Evolutionary conservation across 2,888 invertebrate genomes (phyloP), one percentile per base, ranked within the genome.

Genomic region (Glaucopsyche alexis): DNA sequence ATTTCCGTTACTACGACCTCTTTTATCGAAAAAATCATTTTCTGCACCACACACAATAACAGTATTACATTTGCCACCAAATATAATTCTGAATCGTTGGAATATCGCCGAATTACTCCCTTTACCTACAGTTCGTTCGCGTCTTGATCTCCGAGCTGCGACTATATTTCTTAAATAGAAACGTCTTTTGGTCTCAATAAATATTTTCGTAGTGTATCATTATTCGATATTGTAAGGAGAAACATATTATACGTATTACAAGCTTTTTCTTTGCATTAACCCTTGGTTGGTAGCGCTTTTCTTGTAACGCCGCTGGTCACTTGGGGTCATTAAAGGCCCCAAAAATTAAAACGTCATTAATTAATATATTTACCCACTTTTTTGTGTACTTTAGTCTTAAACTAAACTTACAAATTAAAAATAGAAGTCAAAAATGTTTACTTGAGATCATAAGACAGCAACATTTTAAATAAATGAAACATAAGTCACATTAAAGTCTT

Each of bases 1-100:
- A 69, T 69, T 69, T 69, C 69, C 69, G 49, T 69, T 69, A 69
- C 69, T 69, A 69, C 29, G 29, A 49, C 49, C 47, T 49, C 69
- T 19, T 69, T 69, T 45, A 69, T 69, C 49, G 69, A 47, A 69
- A 69, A 69, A 69, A 47, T 69, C 47, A 69, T 47, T 69, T 60
- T 69, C 2, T 47, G 13, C 29, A 19, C 69, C 45, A 67, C 69
- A n/a, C 65, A 69, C 69, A 69, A 69, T 69, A 69, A 69, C 67
- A 13, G 13, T 8, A 49, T 69, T 69, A 47, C 38, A 65, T 40
- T 38, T 19, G 13, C 38, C 14, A 65, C 19, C 49, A 19, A 49
- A 69, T 69, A 49, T 49, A 69, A 69, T 49, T 66, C 45, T 13
- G 69, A 29, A 29, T 69, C 69, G 47, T 69, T 2, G 47, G 13